Percentiles rank a stretch among this genome's conserved stretches.
Evolutionary conservation across 2,797 vertebrate genomes (phyloP).

Genomic region (Tauraco hartlaubi): DNA sequence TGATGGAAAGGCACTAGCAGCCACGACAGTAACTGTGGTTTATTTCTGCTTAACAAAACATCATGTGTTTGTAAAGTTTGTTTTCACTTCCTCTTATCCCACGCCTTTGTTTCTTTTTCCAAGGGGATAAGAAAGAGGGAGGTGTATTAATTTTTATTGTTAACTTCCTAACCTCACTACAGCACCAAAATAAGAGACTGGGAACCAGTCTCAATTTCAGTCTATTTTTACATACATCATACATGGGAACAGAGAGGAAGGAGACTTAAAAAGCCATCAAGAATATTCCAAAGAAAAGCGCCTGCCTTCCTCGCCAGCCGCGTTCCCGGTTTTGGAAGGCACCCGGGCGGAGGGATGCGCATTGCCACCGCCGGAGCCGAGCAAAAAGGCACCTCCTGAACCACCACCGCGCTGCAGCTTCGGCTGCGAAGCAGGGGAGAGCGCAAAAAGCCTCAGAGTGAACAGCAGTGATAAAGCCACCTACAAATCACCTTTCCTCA

Average conservation of each 20-base stretch:
- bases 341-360: rapidly evolving
- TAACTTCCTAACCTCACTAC: not conserved
- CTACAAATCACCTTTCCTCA: not conserved
- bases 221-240: not conserved
- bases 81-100: not conserved
- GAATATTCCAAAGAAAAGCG: not conserved
- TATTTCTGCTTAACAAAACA: slow-evolving; percentile 1
- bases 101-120: not conserved
- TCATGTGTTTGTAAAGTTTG: not conserved
- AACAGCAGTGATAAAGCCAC: not conserved
- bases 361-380: rapidly evolving
- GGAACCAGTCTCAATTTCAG: not conserved
- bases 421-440: not conserved
- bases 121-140: not conserved
- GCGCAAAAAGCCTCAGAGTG: not conserved
- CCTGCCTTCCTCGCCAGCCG: not conserved
- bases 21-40: not conserved
- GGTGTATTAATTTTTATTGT: not conserved
- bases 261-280: not conserved
- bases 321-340: not conserved
- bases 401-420: rapidly evolving
- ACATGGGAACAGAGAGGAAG: not conserved
- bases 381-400: not conserved
- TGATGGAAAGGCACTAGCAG: rapidly evolving
- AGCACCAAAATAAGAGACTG: not conserved